Evolutionary conservation across 2,113 vertebrate genomes (phyloP).

Genomic region (Pipa parva): DNA sequence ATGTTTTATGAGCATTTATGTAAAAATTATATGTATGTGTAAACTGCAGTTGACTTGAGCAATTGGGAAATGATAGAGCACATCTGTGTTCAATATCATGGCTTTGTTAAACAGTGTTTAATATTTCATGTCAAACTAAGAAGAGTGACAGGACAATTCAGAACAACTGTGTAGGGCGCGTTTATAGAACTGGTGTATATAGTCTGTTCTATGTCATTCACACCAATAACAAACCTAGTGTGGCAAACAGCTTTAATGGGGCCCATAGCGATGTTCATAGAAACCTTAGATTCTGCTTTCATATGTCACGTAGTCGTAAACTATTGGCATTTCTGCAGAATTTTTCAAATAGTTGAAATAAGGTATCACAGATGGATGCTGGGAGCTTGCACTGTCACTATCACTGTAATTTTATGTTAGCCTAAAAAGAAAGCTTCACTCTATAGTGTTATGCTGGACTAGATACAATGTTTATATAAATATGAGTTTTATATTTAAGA

Average conservation of each 20-base stretch:
- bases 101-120: conserved; percentile 69
- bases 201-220: conserved; percentile 60
- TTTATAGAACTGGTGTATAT: conserved; percentile 52
- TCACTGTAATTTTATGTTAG: conserved; percentile 44
- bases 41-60: conserved; percentile 61
- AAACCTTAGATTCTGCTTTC: conserved; percentile 18
- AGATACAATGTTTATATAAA: neutral
- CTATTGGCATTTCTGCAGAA: conserved; percentile 1
- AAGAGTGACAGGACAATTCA: conserved; percentile 56
- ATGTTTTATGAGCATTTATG: conserved; percentile 56
- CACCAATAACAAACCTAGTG: conserved; percentile 61
- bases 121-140: conserved; percentile 65
- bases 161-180: conserved; percentile 54
- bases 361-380: neutral
- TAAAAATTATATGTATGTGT: conserved; percentile 62
- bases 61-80: conserved; percentile 65
- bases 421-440: neutral
- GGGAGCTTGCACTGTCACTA: conserved; percentile 43
- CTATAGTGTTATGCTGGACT: too few species aligned
- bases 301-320: conserved; percentile 5
- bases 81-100: conserved; percentile 70
- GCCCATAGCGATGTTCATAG: conserved; percentile 47
- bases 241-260: conserved; percentile 55
- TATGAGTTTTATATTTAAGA: neutral
- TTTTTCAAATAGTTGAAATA: conserved; percentile 20